phyloP scores from a whole-genome alignment of 2,113 vertebrate species.

The Ciconia stormi region DNA sequence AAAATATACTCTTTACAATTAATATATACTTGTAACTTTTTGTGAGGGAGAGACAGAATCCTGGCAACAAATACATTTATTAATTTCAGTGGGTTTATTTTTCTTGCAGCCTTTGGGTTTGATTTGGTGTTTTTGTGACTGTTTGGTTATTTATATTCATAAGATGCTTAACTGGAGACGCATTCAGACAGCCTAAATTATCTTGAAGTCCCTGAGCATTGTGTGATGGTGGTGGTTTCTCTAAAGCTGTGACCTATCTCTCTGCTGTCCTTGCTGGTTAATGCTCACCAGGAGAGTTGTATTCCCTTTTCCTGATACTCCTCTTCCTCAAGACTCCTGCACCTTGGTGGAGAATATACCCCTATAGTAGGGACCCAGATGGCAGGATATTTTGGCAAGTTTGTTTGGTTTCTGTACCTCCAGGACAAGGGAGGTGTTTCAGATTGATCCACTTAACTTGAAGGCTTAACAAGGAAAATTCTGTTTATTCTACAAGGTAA shows the following conservation, averaged over 20 bases:
- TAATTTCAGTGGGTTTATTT: neutral
- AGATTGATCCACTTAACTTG: neutral
- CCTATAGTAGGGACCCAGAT: fast-evolving
- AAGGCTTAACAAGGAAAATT: neutral
- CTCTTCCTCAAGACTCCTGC: neutral
- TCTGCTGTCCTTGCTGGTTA: neutral
- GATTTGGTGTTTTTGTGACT: neutral
- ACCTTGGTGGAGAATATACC: neutral
- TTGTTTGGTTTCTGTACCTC: neutral
- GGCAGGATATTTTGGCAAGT: neutral
- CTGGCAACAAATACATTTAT: neutral
- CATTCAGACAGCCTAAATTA: neutral
- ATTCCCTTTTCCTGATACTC: neutral
- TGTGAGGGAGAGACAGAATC: neutral
- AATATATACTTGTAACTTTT: neutral
- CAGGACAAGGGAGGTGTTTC: neutral
- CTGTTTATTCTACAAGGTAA: neutral
- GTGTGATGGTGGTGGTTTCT: neutral
- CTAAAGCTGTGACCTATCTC: neutral
- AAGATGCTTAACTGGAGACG: neutral
- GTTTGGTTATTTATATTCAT: neutral
- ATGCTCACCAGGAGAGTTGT: neutral
- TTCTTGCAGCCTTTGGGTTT: neutral
- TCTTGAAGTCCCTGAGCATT: neutral
- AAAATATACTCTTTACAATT: neutral